phyloP scores from a whole-genome alignment of 2,113 vertebrate species.

The Carassius carassius region DNA sequence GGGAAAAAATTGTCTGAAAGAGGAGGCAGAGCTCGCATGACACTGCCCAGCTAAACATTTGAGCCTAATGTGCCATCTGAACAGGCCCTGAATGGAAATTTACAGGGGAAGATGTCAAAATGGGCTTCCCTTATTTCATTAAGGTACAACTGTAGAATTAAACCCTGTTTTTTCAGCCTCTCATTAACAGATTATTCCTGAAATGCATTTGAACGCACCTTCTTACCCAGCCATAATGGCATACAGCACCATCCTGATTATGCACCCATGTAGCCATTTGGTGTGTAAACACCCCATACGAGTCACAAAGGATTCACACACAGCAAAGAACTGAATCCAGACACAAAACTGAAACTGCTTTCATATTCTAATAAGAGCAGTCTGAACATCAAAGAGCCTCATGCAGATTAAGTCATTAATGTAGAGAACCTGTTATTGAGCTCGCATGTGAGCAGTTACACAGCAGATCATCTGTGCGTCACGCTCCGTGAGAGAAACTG shows the following conservation, averaged over 20 bases:
- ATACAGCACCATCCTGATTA: background rate
- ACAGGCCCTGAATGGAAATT: slow-evolving; percentile 47
- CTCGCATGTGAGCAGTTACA: background rate
- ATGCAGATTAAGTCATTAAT: slow-evolving; percentile 43
- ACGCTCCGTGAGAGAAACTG: slow-evolving; percentile 33
- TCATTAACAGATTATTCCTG: slow-evolving; percentile 8
- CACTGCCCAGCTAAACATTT: slow-evolving; percentile 50
- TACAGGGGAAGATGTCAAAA: slow-evolving; percentile 45
- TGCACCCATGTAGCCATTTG: background rate
- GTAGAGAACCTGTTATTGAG: slow-evolving; percentile 16
- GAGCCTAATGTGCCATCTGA: slow-evolving; percentile 35
- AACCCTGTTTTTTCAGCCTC: slow-evolving; percentile 1
- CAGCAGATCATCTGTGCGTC: slow-evolving; percentile 37
- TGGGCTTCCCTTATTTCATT: slow-evolving; percentile 13
- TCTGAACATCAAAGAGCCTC: slow-evolving; percentile 26
- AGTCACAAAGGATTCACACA: slow-evolving; percentile 31
- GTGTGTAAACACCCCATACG: background rate
- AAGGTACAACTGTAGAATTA: slow-evolving; percentile 28
- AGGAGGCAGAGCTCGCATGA: background rate
- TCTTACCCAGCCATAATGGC: background rate
- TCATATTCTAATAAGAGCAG: slow-evolving; percentile 40
- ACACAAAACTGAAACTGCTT: slow-evolving; percentile 7
- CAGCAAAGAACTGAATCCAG: background rate
- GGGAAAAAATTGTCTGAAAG: slow-evolving; percentile 19
- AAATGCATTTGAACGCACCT: slow-evolving; percentile 4